phyloP scores from a whole-genome alignment of 2,113 vertebrate genomes.

The Halichoerus grypus region DNA sequence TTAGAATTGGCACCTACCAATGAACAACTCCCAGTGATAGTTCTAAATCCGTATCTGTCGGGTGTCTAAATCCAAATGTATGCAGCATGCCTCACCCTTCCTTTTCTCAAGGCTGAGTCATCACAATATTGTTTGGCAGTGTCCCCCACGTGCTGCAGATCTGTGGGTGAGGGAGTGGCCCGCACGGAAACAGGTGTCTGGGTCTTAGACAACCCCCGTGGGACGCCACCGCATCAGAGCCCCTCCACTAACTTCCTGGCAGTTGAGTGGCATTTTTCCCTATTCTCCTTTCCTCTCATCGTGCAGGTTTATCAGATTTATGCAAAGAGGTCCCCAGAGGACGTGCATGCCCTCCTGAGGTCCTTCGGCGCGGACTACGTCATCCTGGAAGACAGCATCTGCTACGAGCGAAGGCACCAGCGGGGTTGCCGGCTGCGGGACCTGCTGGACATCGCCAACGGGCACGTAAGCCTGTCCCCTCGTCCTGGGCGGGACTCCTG shows the following conservation, averaged over 20 bases:
- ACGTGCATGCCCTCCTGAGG: conserved; percentile 90
- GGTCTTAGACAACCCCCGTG: neutral
- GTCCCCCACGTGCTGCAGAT: fast-evolving
- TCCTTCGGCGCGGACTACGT: conserved; percentile 94
- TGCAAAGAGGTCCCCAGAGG: conserved; percentile 91
- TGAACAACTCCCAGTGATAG: neutral
- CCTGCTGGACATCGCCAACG: conserved; percentile 95
- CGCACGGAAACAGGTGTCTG: fast-evolving
- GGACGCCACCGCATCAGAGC: neutral
- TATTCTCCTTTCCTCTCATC: fast-evolving
- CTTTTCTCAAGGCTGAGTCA: neutral
- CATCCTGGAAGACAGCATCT: conserved; percentile 97
- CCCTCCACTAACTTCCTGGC: neutral
- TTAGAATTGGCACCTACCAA: neutral
- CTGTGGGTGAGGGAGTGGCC: neutral
- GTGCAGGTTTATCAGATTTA: conserved; percentile 97
- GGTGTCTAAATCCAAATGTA: neutral
- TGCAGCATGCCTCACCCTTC: neutral
- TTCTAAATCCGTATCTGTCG: neutral
- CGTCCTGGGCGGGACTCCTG: fast-evolving
- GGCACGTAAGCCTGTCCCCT: conserved; percentile 90
- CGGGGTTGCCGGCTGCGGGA: conserved; percentile 96
- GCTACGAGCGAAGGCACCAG: conserved; percentile 93
- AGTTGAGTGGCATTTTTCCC: neutral
- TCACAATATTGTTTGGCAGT: neutral